Percentiles rank a stretch among this genome's conserved stretches.
These are phyloP conservation scores for Aspidiotus rigidus DNA, from an alignment of 2,888 invertebrate species.

Conservation along the genomic window DNA sequence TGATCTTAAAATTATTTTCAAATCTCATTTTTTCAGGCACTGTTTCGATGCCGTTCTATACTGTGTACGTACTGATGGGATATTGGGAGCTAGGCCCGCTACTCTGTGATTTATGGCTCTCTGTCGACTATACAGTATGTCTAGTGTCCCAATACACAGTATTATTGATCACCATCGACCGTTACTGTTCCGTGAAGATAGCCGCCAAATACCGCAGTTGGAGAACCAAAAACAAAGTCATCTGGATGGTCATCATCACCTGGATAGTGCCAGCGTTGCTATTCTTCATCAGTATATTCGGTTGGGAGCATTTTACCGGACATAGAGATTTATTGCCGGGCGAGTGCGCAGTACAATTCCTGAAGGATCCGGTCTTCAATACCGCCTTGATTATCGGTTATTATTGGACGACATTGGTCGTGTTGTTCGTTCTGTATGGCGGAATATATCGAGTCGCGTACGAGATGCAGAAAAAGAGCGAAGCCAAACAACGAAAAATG, in stretches of 20 bases:
- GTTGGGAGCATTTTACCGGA: conserved; percentile 97
- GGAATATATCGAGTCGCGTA: conserved; percentile 96
- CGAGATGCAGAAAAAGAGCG: conserved; percentile 93
- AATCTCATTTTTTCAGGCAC: conserved; percentile 56
- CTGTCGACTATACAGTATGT: conserved; percentile 97
- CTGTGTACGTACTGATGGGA: conserved; percentile 90
- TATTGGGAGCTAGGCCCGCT: conserved; percentile 95
- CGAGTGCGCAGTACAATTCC: conserved; percentile 92
- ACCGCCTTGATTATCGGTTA: conserved; percentile 93
- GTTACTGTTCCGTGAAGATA: conserved; percentile 97
- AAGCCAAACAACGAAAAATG: conserved; percentile 91
- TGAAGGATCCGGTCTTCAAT: conserved; percentile 94
- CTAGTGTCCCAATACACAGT: conserved; percentile 99
- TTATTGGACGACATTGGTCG: conserved; percentile 94
- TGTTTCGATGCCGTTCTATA: conserved; percentile 97
- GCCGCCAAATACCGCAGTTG: conserved; percentile 94
- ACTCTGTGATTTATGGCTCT: conserved; percentile 95
- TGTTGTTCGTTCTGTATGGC: conserved; percentile 89
- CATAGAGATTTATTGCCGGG: conserved; percentile 76
- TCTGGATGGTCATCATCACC: conserved; percentile 90
- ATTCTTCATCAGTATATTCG: conserved; percentile 96
- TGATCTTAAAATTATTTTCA: too few species aligned
- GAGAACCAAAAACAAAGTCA: conserved; percentile 86
- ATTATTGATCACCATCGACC: conserved; percentile 92
- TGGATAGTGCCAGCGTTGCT: conserved; percentile 94